Percentiles rank a stretch among this genome's conserved stretches.
Evolutionary conservation across 2,797 vertebrate species (phyloP).

Genomic region (Acipenser ruthenus): DNA sequence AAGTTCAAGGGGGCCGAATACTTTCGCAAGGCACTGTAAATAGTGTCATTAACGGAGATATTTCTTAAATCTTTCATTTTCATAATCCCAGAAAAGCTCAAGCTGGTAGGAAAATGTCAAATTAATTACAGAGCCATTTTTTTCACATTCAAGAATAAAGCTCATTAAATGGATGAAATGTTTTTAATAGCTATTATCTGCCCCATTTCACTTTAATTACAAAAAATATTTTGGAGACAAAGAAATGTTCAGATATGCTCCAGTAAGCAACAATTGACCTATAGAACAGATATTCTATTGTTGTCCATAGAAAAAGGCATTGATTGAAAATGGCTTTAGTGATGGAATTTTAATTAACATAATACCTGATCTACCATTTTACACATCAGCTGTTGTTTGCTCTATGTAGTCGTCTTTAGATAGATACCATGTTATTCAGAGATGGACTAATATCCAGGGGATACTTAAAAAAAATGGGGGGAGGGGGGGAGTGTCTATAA

Average conservation of each 20-base stretch:
- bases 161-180: constrained; percentile 52
- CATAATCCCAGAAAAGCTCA: constrained; percentile 23
- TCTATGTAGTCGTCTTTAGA: neutral
- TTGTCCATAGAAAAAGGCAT: too few species aligned
- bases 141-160: constrained; percentile 52
- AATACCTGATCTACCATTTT: too few species aligned
- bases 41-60: constrained; percentile 43
- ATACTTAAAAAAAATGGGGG: too few species aligned
- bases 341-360: too few species aligned
- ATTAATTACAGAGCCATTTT: constrained; percentile 30
- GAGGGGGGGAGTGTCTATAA: too few species aligned
- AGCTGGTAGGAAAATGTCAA: neutral
- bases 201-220: constrained; percentile 82
- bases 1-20: too few species aligned
- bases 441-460: too few species aligned
- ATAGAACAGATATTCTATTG: neutral
- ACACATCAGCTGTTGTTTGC: too few species aligned
- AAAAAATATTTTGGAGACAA: constrained; percentile 46
- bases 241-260: constrained; percentile 18
- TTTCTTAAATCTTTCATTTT: constrained; percentile 37
- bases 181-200: constrained; percentile 79
- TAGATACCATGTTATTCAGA: too few species aligned
- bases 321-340: too few species aligned
- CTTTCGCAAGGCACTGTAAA: too few species aligned
- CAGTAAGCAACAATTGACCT: constrained; percentile 36